Conservation (phyloP, 37 sponge, comb jelly and placozoan genomes). For the Lycopodina hypogea region DNA sequence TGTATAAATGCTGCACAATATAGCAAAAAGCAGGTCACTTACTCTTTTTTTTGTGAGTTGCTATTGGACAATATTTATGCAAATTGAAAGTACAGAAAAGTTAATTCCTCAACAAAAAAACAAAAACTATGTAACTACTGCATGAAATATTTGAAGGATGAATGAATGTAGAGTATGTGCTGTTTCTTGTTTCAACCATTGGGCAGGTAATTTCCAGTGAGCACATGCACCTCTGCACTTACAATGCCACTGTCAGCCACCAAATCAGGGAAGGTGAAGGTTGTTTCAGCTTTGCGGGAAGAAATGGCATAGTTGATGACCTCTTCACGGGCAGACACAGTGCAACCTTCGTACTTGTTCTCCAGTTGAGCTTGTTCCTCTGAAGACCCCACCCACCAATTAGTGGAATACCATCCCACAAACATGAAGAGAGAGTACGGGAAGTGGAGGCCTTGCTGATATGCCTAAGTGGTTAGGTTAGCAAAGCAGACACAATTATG, state of each 20-base stretch:
- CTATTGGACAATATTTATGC: no score
- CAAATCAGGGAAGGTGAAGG: background rate
- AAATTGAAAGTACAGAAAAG: no score
- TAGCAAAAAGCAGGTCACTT: no score
- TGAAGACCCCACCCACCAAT: slow-evolving; percentile 14
- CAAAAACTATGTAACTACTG: no score
- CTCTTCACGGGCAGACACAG: background rate
- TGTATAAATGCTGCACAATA: no score
- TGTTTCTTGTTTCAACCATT: no score
- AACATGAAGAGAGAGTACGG: slow-evolving; percentile 30
- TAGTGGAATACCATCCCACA: slow-evolving; percentile 24
- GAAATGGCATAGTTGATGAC: background rate
- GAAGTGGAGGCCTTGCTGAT: background rate
- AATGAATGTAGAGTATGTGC: no score
- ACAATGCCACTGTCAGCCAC: slow-evolving; percentile 28
- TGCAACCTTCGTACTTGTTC: background rate
- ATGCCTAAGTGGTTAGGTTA: slow-evolving; percentile 35
- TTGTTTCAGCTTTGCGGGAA: background rate
- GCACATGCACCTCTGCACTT: slow-evolving; percentile 3
- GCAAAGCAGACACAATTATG: background rate
- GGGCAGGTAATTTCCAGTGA: no score
- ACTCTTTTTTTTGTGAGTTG: no score
- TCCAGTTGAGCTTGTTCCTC: background rate
- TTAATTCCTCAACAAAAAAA: no score
- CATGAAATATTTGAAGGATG: no score